Base-by-base conservation (phyloP, 1,140 invertebrate species). In the Drosophila aff. region DNA sequence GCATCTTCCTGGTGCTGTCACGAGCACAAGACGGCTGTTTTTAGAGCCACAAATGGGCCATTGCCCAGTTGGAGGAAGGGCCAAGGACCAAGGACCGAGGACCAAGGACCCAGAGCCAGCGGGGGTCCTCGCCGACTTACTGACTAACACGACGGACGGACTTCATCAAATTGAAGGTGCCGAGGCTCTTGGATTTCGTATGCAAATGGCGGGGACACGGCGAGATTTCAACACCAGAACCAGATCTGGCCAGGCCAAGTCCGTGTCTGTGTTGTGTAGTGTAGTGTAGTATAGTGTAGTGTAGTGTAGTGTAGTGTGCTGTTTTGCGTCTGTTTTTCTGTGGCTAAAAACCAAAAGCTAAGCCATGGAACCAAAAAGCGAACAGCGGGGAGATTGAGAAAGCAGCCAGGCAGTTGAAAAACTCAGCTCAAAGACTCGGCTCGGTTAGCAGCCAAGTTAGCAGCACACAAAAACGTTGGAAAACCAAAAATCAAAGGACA, bases 341-440 rank as follows among this genome's bases (percentile, higher is more conserved):
- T 76, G 76, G 66, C 63, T 68, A 72, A 77, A 78, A 79, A 72
- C 46, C 66, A 80, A 80, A 89, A 67, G 77, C 74, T 62, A 80
- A 85, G 62, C 66, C 69, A 76, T 65, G 75, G 71, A 79, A 85
- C 71, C 62, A 87, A 82, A 77, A 76, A 85, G 53, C 72, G 15
- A 71, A 69, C 40, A 71, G 67, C 64, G 33, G 46, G 67, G 36
- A 64, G 40, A 68, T 71, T 44, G 50, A 46, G 64, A 69, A 68
- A 71, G 72, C 79, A 82, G 82, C 82, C 82, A 71, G 76, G 81
- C 81, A 82, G 55, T 76, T 58, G 66, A 52, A 36, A 69, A 50
- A 58, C 53, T 58, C 63, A 44, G 43, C 63, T 53, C 47, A 77
- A 77, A 58, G 73, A 26, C 71, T 60, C 40, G 66, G 33, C 64